Evolutionary conservation across 2,797 vertebrate genomes (phyloP), one percentile per base, ranked within the genome.

Genomic region (Bradypus variegatus): DNA sequence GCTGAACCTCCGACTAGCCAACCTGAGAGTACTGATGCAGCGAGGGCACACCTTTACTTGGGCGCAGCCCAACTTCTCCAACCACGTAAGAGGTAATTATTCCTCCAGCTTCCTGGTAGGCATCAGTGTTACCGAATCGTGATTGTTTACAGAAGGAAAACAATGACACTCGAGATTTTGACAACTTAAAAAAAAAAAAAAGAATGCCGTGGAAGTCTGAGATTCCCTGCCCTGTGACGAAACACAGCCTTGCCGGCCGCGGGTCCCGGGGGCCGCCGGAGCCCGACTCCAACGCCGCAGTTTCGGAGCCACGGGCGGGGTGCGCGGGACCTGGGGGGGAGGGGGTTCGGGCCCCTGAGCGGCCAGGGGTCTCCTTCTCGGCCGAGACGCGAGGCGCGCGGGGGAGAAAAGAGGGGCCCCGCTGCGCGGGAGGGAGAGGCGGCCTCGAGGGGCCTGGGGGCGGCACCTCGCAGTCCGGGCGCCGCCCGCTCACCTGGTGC

Each of bases 401-500:
- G 18, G 90, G 13, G 87, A 9, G n/a, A 60, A 25, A 31, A 6
- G 85, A 27, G 45, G 73, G 16, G 62, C 33, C 23, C 23, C 48
- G 85, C 70, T 12, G 50, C 23, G 50, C 14, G 38, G 15, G 62
- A 23, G 21, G 7, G n/a, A 38, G 12, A 2, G 79, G 16, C 27
- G 10, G 79, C n/a, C 89, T 25, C 38, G 1, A 3, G 50, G 18
- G 45, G 36, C 3, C 55, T 41, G 13, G 29, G 58, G 75, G 67
- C 45, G 13, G 91, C 45, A 12, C 77, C 77, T 31, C 53, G 31
- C 62, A 27, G n/a, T 12, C 36, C 27, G 13, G 50, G 93, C 64
- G 55, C 8, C 11, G 48, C 76, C 78, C 95, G 97, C 98, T 98
- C 97, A 99, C 98, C 97, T 84, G 95, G 97, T 99, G 98, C 72